A percentile compares a stretch with the other conserved stretches of the same genome.
These are phyloP conservation scores for Cathartes aura DNA, from an alignment of 2,113 vertebrate species.

Conservation along the genomic window DNA sequence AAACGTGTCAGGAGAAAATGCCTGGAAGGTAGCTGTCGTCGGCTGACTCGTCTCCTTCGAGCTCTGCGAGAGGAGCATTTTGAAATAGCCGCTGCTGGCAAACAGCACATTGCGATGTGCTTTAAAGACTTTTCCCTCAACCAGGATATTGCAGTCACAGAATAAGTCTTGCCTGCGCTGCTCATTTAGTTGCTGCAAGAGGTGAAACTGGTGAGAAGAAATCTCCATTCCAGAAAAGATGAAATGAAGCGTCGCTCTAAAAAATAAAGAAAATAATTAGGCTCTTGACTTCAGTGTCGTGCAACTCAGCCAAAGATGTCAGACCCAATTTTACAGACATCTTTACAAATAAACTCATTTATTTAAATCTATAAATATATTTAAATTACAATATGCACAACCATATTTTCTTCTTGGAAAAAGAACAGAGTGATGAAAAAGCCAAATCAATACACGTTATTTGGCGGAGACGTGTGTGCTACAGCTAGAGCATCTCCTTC, in stretches of 20 bases:
- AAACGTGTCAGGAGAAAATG: slow-evolving; percentile 92
- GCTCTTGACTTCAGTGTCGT: accelerated
- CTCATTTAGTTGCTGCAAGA: slow-evolving; percentile 92
- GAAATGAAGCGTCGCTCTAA: neutral
- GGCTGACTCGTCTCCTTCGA: slow-evolving; percentile 82
- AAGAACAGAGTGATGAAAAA: neutral
- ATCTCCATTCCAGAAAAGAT: slow-evolving; percentile 85
- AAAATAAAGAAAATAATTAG: neutral
- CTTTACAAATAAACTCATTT: neutral
- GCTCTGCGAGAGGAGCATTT: slow-evolving; percentile 92
- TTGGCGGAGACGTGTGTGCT: neutral
- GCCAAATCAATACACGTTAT: neutral
- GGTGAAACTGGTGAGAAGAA: slow-evolving; percentile 91
- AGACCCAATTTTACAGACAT: accelerated
- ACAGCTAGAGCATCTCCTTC: neutral
- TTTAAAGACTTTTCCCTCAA: slow-evolving; percentile 93
- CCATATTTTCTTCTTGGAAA: accelerated
- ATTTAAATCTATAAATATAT: neutral
- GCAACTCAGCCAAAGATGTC: neutral
- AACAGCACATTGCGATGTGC: slow-evolving; percentile 96
- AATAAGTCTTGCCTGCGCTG: slow-evolving; percentile 93
- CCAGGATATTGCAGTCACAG: slow-evolving; percentile 93
- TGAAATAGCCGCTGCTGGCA: slow-evolving; percentile 96
- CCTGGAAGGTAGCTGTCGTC: slow-evolving; percentile 90
- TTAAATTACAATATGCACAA: accelerated